Conservation (phyloP, 2,888 invertebrate species). For the Onchidella celtica region DNA sequence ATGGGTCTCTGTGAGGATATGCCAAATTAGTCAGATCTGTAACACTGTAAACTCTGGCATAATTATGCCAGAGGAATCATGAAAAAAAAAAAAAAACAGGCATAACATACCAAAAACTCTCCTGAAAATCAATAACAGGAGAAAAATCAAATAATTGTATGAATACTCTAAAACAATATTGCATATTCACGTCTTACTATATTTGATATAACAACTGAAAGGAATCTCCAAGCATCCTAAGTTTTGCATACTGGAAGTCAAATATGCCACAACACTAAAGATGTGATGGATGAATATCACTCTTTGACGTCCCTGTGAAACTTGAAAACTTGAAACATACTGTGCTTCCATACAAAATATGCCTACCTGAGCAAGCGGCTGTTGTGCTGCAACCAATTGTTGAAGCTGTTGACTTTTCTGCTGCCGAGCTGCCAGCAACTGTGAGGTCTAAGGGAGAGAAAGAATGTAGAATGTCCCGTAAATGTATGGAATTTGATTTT, state of each 20-base stretch:
- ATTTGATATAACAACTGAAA: background rate
- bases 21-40: background rate
- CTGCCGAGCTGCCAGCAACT: conserved; percentile 58
- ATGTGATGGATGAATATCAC: too few relatives aligned
- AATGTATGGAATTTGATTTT: too few relatives aligned
- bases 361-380: conserved; percentile 57
- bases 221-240: too few relatives aligned
- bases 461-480: too few relatives aligned
- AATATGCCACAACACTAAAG: too few relatives aligned
- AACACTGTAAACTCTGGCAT: background rate
- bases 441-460: conserved; percentile 56
- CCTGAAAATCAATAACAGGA: background rate
- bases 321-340: too few relatives aligned
- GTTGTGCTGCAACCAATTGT: conserved; percentile 60
- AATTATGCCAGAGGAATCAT: background rate
- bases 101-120: background rate
- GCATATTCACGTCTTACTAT: background rate
- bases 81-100: background rate
- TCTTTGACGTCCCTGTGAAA: too few relatives aligned
- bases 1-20: conserved; percentile 1
- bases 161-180: background rate
- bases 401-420: conserved; percentile 62
- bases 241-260: too few relatives aligned
- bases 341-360: too few relatives aligned
- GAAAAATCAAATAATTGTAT: background rate